A percentile compares a stretch with the other conserved stretches of the same genome.
Conservation (phyloP, 2,888 invertebrate genomes). For the Parnassius orleans region DNA sequence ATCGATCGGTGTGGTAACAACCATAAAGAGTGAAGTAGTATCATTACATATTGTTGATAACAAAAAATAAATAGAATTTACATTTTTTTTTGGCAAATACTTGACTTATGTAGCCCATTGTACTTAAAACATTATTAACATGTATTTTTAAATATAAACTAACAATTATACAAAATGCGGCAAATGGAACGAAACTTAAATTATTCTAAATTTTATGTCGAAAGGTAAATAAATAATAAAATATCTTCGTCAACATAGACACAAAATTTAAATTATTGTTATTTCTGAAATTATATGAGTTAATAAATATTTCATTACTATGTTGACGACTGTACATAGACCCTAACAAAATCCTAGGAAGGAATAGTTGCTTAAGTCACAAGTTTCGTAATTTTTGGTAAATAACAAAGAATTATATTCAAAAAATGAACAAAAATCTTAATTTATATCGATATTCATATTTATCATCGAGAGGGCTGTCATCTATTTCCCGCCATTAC, state of each 20-base stretch:
- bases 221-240: slow-evolving; percentile 60
- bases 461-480: slow-evolving; percentile 4
- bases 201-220: slow-evolving; percentile 49
- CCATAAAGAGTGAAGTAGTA: no score
- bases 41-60: no score
- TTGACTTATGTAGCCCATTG: slow-evolving; percentile 28
- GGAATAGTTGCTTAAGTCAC: slow-evolving; percentile 40
- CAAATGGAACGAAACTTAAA: slow-evolving; percentile 71
- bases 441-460: slow-evolving; percentile 3
- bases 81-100: slow-evolving; percentile 34
- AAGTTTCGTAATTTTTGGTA: slow-evolving; percentile 40
- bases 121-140: slow-evolving; percentile 67
- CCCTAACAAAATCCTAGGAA: slow-evolving; percentile 73
- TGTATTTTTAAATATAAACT: slow-evolving; percentile 58
- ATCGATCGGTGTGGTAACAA: no score
- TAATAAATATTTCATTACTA: slow-evolving; percentile 23
- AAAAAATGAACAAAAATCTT: slow-evolving; percentile 17
- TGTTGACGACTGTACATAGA: slow-evolving; percentile 53
- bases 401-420: slow-evolving; percentile 28
- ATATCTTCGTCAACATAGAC: slow-evolving; percentile 33
- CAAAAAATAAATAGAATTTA: no score
- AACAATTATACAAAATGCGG: slow-evolving; percentile 78
- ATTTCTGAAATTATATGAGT: slow-evolving; percentile 13
- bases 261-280: slow-evolving; percentile 19
- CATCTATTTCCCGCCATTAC: slow-evolving; percentile 12